Evolutionary conservation across 2,797 vertebrate species (phyloP), one percentile per base, ranked within the genome.

Genomic region (Anomalospiza imberbis): DNA sequence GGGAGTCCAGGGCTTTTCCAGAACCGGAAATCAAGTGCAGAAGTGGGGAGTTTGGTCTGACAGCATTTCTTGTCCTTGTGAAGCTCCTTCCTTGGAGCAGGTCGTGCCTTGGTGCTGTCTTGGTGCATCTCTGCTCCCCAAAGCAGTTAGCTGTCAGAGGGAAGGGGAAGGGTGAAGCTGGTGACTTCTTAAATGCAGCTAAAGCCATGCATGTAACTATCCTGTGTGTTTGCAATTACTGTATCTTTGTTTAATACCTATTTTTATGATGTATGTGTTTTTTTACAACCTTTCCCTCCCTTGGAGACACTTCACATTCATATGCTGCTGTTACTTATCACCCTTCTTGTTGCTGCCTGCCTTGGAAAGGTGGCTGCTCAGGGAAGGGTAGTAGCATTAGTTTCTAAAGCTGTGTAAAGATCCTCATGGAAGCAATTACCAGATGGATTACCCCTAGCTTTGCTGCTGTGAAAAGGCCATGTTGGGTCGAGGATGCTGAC

Each of bases 351-450:
- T 93, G 81, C 87, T 79, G 84, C 78, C 70, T 10, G 6, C 48
- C 72, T 95, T 75, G 85, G 93, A 62, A 88, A 81, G 83, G 81
- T 12, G 38, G 78, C 75, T 57, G 58, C 87, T 85, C 15, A 2
- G 36, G 89, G 87, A 86, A 89, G 85, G 61, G 55, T 65, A 83
- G 85, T 67, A 88, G 92, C 88, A 85, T 92, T 93, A 92, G 61
- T 94, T 93, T 81, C 83, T 88, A 94, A 94, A 93, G 94, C 94
- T 86, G 79, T 81, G 58, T 94, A 89, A 96, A 95, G 88, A 94
- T 95, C 78, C 83, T 93, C 78, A 58, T 82, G 78, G 94, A 96
- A 95, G 93, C 93, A 95, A 93, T 96, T 94, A 95, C 89, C 36
- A 74, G 93, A 79, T 93, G 90, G 93, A 96, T 95, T 95, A 94